Conservation (phyloP, 2,797 vertebrate species). For the Pangasius djambal region DNA sequence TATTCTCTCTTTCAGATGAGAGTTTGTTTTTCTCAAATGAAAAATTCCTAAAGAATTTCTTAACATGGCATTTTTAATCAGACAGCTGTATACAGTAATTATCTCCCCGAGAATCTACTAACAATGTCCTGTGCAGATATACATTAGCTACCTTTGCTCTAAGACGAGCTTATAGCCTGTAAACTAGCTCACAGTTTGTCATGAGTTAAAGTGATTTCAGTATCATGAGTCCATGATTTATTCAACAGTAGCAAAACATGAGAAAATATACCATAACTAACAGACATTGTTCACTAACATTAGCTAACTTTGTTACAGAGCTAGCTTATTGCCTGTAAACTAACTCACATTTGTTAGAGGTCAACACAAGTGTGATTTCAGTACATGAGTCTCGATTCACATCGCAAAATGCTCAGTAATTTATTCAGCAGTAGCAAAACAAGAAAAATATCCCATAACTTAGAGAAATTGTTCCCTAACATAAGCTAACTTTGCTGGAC, state of each 20-base stretch:
- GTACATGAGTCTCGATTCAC: not conserved
- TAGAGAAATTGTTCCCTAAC: not conserved
- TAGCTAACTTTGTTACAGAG: not conserved
- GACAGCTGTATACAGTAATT: not conserved
- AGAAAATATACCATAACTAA: not conserved
- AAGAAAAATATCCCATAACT: not conserved
- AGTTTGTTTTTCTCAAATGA: not conserved
- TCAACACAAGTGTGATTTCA: rapidly evolving
- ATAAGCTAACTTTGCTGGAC: not conserved
- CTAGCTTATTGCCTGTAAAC: not conserved
- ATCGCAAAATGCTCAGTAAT: not conserved
- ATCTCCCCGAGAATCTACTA: not conserved
- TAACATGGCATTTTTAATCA: not conserved
- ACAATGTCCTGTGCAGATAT: not conserved
- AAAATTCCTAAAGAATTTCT: not conserved
- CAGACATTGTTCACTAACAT: not conserved
- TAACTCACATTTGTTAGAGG: not conserved
- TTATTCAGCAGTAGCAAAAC: not conserved
- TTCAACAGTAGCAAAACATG: not conserved
- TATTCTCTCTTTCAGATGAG: not conserved
- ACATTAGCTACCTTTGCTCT: not conserved
- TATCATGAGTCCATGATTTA: not conserved
- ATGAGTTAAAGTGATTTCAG: not conserved
- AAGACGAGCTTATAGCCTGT: not conserved
- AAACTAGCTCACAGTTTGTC: not conserved